Conservation (phyloP, 1,140 invertebrate species). For the Penaeus vannamei region DNA sequence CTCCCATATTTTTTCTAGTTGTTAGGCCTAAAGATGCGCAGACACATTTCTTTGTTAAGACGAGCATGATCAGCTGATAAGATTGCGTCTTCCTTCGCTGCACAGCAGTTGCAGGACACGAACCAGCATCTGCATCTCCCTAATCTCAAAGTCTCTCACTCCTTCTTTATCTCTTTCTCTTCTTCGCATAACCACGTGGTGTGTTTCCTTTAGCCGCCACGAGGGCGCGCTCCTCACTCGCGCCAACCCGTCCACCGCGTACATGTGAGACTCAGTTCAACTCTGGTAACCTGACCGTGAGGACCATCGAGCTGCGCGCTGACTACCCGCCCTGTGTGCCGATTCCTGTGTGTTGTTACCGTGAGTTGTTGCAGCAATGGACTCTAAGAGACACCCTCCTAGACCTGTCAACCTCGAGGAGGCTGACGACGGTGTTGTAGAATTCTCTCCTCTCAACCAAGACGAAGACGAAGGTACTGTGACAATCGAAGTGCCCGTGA, state of each 20-base stretch:
- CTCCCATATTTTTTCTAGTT: no score
- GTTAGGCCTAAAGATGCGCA: no score
- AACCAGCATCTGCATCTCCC: no score
- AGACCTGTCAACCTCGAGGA: conserved; percentile 65
- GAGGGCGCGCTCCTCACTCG: neutral
- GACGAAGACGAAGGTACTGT: conserved; percentile 68
- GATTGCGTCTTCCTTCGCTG: no score
- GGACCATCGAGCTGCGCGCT: conserved; percentile 5
- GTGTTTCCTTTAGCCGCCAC: neutral
- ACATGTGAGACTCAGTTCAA: neutral
- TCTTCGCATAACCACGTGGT: neutral
- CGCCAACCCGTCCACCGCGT: neutral
- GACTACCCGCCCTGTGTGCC: conserved; percentile 10
- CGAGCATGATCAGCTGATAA: no score
- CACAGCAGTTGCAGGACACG: no score
- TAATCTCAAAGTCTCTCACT: no score
- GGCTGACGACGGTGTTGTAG: conserved; percentile 65
- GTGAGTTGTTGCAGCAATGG: conserved; percentile 42
- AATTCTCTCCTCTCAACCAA: conserved; percentile 68
- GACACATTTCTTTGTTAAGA: no score
- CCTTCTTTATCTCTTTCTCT: no score
- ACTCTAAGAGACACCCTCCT: conserved; percentile 60
- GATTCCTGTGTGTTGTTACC: neutral
- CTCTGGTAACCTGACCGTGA: conserved; percentile 6
- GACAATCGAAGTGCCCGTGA: conserved; percentile 68